phyloP scores from a whole-genome alignment of 1,140 invertebrate species.

The Heliothis subflexa region DNA sequence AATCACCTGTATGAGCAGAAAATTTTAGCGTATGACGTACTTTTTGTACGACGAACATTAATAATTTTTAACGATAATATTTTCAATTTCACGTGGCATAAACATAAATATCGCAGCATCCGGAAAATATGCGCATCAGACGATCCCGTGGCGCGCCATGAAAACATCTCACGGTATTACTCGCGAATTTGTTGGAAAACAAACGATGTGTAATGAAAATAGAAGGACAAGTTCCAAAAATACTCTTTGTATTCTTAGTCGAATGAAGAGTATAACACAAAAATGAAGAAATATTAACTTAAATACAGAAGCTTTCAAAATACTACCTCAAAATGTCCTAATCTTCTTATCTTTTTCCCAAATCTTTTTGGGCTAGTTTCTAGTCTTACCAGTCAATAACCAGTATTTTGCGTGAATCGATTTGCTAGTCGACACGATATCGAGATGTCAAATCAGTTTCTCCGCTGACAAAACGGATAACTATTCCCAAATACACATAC shows the following conservation, averaged over 20 bases:
- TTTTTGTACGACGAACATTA: too few species aligned
- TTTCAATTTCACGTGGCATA: not conserved
- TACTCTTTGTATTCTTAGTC: not conserved
- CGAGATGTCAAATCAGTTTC: too few species aligned
- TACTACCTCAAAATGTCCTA: not conserved
- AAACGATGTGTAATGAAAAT: conserved; percentile 12
- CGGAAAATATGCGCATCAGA: conserved; percentile 33
- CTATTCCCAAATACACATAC: too few species aligned
- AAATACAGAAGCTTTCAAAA: too few species aligned
- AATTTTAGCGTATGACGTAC: not conserved
- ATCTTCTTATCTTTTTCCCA: not conserved
- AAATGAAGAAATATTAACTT: not conserved
- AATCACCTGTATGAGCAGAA: not conserved
- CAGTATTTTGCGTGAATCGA: not conserved
- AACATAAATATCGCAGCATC: conserved; percentile 15
- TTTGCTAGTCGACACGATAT: not conserved
- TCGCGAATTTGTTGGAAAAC: conserved; percentile 33
- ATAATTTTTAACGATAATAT: conserved; percentile 8
- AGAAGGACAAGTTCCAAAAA: conserved; percentile 18
- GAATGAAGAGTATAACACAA: not conserved
- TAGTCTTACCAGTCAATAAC: not conserved
- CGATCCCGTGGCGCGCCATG: not conserved
- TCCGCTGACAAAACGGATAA: too few species aligned
- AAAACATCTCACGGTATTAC: conserved; percentile 11
- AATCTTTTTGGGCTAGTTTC: not conserved